A percentile compares a stretch with the other conserved stretches of the same genome.
phyloP scores from a whole-genome alignment of 2,797 vertebrate genomes.

The Syngnathus acus region DNA sequence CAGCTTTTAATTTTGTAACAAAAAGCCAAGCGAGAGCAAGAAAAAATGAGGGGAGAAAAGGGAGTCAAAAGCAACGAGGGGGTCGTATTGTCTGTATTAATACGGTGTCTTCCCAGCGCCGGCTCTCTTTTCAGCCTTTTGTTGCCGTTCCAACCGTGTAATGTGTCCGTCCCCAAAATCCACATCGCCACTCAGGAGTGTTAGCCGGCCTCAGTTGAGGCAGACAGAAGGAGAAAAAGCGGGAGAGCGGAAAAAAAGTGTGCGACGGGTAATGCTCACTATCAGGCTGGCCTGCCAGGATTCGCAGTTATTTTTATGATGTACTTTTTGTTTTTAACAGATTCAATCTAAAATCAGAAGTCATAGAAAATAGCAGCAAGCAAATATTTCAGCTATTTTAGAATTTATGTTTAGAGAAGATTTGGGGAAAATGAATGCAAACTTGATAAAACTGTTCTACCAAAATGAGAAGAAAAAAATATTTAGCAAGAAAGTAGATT shows the following conservation, averaged over 20 bases:
- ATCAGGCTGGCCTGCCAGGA: constrained; percentile 47
- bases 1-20: constrained; percentile 27
- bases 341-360: not conserved
- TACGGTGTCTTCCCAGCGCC: constrained; percentile 64
- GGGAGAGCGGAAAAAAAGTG: constrained; percentile 40
- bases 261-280: constrained; percentile 39
- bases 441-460: not conserved
- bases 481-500: not conserved
- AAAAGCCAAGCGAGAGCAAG: constrained; percentile 19
- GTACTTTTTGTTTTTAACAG: not conserved
- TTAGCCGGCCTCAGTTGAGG: constrained; percentile 51
- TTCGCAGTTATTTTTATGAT: constrained; percentile 16
- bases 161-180: constrained; percentile 65
- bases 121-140: constrained; percentile 65
- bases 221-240: constrained; percentile 40
- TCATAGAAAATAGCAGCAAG: not conserved
- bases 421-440: not conserved
- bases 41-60: not conserved
- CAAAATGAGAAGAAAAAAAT: not conserved
- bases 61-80: constrained; percentile 45
- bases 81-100: constrained; percentile 63
- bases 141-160: constrained; percentile 62
- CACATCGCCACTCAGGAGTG: constrained; percentile 61
- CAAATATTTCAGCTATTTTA: not conserved
- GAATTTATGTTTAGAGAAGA: not conserved